phyloP scores from a whole-genome alignment of 2,888 invertebrate genomes.

The Nasonovia ribisnigri region DNA sequence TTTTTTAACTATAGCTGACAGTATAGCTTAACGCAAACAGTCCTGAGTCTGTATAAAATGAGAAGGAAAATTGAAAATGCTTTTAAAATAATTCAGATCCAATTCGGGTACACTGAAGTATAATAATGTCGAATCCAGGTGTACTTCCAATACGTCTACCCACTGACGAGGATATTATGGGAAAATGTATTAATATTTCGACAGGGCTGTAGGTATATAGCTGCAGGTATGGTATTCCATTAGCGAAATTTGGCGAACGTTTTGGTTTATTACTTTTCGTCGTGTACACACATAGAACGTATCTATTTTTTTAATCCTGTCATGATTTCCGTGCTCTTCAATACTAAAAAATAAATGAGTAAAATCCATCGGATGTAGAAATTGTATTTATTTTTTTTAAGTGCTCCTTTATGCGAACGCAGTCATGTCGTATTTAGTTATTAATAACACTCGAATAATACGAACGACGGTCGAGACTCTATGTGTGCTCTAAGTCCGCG shows the following conservation, averaged over 20 bases:
- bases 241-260: background rate
- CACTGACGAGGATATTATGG: background rate
- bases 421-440: background rate
- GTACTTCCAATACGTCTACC: background rate
- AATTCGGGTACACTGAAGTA: too few relatives aligned
- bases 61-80: too few relatives aligned
- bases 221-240: background rate
- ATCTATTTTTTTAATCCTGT: background rate
- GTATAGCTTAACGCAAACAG: too few relatives aligned
- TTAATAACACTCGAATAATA: background rate
- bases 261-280: background rate
- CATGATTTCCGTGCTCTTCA: background rate
- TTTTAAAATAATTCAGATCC: too few relatives aligned
- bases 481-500: background rate
- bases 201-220: too few relatives aligned
- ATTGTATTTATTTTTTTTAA: constrained; percentile 5
- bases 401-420: background rate
- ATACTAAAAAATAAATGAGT: background rate
- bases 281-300: too few relatives aligned
- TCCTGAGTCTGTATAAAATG: too few relatives aligned
- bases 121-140: too few relatives aligned
- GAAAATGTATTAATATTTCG: background rate
- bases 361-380: background rate
- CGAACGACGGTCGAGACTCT: background rate
- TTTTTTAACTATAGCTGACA: too few relatives aligned